Evolutionary conservation across 2,888 invertebrate genomes (phyloP), one percentile per base, ranked within the genome.

Genomic region (Fragum whitleyi): DNA sequence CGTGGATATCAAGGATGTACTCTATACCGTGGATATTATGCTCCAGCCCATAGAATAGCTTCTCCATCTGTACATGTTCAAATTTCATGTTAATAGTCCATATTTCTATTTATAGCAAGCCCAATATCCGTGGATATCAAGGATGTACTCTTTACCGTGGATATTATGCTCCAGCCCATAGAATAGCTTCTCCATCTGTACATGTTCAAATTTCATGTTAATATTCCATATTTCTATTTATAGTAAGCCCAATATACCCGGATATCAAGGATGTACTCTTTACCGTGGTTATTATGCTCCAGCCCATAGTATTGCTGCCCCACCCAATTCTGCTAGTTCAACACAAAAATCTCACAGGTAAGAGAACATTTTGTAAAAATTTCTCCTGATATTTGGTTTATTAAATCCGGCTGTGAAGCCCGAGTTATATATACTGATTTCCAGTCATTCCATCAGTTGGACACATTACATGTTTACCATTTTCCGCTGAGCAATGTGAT

Each of bases 231-330:
- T 47, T 47, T 47, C 19, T 47, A n/a, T 32, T 89, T 88, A 51
- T 89, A 93, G 93, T 74, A 90, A 91, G 47, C 93, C 93, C 0
- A 92, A 92, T 72, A 93, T 93, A 47, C 93, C 93, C 19, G 88
- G 90, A 0, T 93, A 92, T 74, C 70, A 82, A 19, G 93, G 92
- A 39, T 92, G 92, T 78, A 92, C 92, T 2, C 80, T 91, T 53
- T 92, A 90, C 86, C 86, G 86, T 74, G 89, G 91, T 23, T 81
- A 86, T 1, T 89, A 91, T 81, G 86, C 87, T 16, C 90, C 91
- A 32, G 90, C 90, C 23, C 89, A 91, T 77, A 82, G 88, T n/a
- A 59, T 61, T 7, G 80, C 86, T 6, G 65, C 77, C 19, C 86
- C 88, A 23, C 86, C 86, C 9, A 85, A 73, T 36, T 79, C 86